Percentiles rank a stretch among this genome's conserved stretches.
phyloP scores from a whole-genome alignment of 2,797 vertebrate genomes.

The Anolis apletophallus region DNA sequence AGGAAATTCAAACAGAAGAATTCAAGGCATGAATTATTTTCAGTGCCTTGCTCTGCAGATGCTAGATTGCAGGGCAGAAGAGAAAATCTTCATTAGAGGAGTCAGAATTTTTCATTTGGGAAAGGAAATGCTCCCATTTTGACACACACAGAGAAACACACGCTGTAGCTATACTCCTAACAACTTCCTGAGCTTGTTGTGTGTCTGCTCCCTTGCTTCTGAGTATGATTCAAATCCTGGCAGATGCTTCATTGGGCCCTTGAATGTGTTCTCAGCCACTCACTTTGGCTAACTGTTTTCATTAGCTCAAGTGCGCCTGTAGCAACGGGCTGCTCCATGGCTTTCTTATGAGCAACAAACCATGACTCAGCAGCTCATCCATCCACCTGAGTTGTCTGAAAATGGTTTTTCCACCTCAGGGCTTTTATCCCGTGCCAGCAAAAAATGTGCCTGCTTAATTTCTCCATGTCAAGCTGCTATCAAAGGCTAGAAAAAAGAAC shows the following conservation, averaged over 20 bases:
- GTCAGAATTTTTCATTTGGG: no score
- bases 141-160: no score
- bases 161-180: no score
- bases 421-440: not conserved
- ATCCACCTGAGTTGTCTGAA: not conserved
- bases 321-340: not conserved
- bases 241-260: not conserved
- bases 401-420: not conserved
- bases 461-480: not conserved
- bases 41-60: no score
- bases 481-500: not conserved
- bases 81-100: no score
- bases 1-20: no score
- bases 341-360: slow-evolving; percentile 7
- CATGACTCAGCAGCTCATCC: slow-evolving; percentile 12
- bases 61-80: no score
- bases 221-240: not conserved
- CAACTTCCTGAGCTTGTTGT: not conserved
- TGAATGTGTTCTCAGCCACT: not conserved
- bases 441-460: not conserved
- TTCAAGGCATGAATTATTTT: no score
- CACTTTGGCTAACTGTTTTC: not conserved
- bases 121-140: no score
- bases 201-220: not conserved
- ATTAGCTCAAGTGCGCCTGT: not conserved